Percentiles rank a stretch among this genome's conserved stretches.
phyloP scores from a whole-genome alignment of 2,113 vertebrate genomes.

The Antechinus stuartii region DNA sequence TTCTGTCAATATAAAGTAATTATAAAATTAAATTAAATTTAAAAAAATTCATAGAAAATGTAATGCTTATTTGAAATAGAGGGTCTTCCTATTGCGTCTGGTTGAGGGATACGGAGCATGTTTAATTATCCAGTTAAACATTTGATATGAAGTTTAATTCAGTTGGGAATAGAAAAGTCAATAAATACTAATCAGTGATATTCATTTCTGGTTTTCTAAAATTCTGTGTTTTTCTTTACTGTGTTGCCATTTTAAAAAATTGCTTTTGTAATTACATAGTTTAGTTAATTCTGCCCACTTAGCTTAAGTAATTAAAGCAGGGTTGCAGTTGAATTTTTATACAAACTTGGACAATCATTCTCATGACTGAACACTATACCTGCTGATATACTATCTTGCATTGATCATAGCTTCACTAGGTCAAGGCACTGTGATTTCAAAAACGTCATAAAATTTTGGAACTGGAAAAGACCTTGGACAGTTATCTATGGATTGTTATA shows the following conservation, averaged over 20 bases:
- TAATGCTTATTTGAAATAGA: not conserved
- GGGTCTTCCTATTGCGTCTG: not conserved
- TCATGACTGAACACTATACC: not conserved
- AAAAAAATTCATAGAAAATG: not conserved
- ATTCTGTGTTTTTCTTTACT: not conserved
- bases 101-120: not conserved
- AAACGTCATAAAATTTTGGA: not conserved
- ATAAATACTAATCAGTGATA: not conserved
- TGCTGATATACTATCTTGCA: not conserved
- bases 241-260: not conserved
- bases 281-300: not conserved
- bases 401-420: not conserved
- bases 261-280: not conserved
- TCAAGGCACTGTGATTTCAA: not conserved
- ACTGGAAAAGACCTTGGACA: not conserved
- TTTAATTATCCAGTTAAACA: not conserved
- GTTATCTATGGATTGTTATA: not conserved
- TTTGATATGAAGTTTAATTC: not conserved
- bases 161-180: not conserved
- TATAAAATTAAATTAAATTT: too few species aligned
- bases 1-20: too few species aligned
- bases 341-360: not conserved
- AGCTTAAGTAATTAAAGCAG: not conserved
- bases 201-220: not conserved
- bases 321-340: not conserved